Evolutionary conservation across 2,113 vertebrate species (phyloP).

Genomic region (Xerus inauris): DNA sequence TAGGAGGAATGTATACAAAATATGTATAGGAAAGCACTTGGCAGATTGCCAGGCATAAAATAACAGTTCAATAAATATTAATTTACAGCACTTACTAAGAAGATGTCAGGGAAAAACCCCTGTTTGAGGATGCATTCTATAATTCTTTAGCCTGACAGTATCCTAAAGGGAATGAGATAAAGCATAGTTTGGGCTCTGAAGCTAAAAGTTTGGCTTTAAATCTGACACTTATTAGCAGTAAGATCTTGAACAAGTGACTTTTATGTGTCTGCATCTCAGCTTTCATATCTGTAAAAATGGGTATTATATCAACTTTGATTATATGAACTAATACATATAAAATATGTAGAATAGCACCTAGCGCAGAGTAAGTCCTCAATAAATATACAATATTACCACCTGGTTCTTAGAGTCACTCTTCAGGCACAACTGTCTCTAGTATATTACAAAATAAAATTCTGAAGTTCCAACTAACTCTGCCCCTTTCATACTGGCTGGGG

Average conservation of each 20-base stretch:
- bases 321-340: background rate
- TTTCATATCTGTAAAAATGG: background rate
- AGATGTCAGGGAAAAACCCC: background rate
- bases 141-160: background rate
- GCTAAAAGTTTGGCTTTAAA: background rate
- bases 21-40: background rate
- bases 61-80: background rate
- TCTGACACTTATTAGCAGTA: background rate
- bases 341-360: background rate
- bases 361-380: background rate
- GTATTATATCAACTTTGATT: background rate
- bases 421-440: background rate
- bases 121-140: background rate
- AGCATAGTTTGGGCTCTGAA: background rate
- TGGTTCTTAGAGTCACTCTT: background rate
- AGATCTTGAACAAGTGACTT: background rate
- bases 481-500: background rate
- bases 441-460: background rate
- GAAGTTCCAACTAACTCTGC: background rate
- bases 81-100: background rate
- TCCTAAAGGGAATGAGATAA: background rate
- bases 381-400: too few species aligned
- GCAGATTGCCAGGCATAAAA: background rate
- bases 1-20: background rate
- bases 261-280: background rate